Percentiles rank a stretch among this genome's conserved stretches.
phyloP scores from a whole-genome alignment of 1,140 invertebrate genomes.

The Halyomorpha halys region DNA sequence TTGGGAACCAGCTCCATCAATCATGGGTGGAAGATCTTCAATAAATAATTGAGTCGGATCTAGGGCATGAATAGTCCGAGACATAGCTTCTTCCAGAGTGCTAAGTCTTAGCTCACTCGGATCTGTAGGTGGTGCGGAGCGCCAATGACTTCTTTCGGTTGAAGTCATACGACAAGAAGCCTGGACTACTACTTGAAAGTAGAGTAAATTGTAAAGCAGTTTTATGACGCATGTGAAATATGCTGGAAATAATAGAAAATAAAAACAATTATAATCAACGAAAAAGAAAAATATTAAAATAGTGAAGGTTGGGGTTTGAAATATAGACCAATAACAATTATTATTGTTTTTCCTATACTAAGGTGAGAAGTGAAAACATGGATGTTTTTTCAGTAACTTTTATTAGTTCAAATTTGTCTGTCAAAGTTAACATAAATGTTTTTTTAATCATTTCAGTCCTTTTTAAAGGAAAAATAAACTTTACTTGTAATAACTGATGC shows the following conservation, averaged over 20 bases:
- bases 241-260: slow-evolving; percentile 45
- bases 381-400: no score
- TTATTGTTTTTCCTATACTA: no score
- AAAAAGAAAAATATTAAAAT: background rate
- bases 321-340: no score
- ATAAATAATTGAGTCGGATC: slow-evolving; percentile 43
- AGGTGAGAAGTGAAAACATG: no score
- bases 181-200: slow-evolving; percentile 73
- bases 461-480: no score
- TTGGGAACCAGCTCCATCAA: background rate
- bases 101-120: background rate
- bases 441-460: no score
- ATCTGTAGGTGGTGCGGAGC: background rate
- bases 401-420: no score
- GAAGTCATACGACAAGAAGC: slow-evolving; percentile 53
- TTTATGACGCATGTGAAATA: slow-evolving; percentile 79
- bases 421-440: no score
- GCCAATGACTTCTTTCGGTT: slow-evolving; percentile 36
- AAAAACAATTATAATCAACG: slow-evolving; percentile 6
- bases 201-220: slow-evolving; percentile 76
- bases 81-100: slow-evolving; percentile 28
- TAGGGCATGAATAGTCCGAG: slow-evolving; percentile 40
- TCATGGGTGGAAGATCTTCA: slow-evolving; percentile 33
- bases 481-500: no score
- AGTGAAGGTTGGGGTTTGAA: no score